Evolutionary conservation across 2,888 invertebrate species (phyloP), one percentile per base, ranked within the genome.

Genomic region (Gymnosoma rotundatum): DNA sequence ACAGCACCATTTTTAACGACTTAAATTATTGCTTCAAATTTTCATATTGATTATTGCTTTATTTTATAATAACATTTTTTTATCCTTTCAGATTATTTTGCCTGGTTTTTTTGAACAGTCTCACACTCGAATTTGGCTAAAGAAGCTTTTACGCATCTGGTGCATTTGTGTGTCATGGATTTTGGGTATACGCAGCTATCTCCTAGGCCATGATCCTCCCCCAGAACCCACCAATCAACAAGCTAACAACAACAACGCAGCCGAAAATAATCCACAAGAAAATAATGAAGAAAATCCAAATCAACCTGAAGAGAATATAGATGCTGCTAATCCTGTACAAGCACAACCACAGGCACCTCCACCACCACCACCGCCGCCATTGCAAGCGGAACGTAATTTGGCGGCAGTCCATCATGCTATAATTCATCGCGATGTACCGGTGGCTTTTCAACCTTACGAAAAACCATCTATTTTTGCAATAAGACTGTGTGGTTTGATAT

Each of bases 71-170:
- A 7, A 32, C 0, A 32, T 32, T 32, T 5, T 5, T 32, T 32
- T 32, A 32, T 32, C 6, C 25, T 85, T 86, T 5, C 78, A 95
- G 95, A 97, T 99, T 48, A 97, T 99, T 69, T 94, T 99, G 74
- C 99, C 99, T 0, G 98, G 99, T 0, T 93, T 99, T 54, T 93
- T 99, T 81, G 99, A 99, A 90, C 99, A 99, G 92, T 97, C 98
- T 0, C 98, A 99, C 91, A 98, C 98, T 0, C 94, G 98, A 9
- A 96, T 96, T 10, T 98, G 99, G 98, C 93, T 99, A 85, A 98
- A 99, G 92, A 95, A 95, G n/a, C 93, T 97, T 12, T 95, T 99
- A 0, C 94, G 96, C 10, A 94, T 95, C 75, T 98, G 98, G 98
- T 98, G 98, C 91, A 94, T 94, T 32, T 94, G 94, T 8, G 96